Evolutionary conservation across 2,888 invertebrate genomes (phyloP).

Genomic region (Argyresthia goedartella): DNA sequence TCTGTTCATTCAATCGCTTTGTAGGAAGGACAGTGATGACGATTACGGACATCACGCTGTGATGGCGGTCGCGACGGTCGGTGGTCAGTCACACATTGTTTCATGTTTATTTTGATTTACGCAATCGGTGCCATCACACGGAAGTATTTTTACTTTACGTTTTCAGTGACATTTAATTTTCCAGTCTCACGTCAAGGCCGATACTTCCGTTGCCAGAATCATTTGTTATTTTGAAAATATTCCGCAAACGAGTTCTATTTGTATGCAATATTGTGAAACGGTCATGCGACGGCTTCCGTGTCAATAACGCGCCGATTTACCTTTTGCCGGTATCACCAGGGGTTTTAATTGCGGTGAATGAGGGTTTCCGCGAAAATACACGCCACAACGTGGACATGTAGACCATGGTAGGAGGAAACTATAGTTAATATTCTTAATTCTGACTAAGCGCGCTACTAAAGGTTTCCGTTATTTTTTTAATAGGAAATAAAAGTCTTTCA

Average conservation of each 20-base stretch:
- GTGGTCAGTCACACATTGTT: conserved; percentile 2
- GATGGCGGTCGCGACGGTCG: too few relatives aligned
- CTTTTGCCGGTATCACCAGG: too few relatives aligned
- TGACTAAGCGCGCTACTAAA: too few relatives aligned
- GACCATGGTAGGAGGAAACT: too few relatives aligned
- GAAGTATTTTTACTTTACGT: conserved; percentile 17
- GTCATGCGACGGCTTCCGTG: conserved; percentile 25
- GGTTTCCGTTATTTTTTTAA: too few relatives aligned
- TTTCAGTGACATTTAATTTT: conserved; percentile 38
- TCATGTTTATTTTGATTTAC: conserved; percentile 39
- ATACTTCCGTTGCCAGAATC: conserved; percentile 41
- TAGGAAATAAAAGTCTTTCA: too few relatives aligned
- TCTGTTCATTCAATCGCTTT: conserved; percentile 4
- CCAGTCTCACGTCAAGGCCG: conserved; percentile 35
- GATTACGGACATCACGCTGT: neutral
- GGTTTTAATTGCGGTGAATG: too few relatives aligned
- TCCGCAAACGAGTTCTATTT: conserved; percentile 34
- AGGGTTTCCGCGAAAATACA: too few relatives aligned
- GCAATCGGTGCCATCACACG: conserved; percentile 21
- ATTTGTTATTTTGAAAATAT: conserved; percentile 55
- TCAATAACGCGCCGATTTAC: conserved; percentile 35
- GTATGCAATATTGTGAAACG: conserved; percentile 46
- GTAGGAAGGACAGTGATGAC: conserved; percentile 7
- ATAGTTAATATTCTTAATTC: too few relatives aligned
- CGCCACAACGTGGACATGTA: too few relatives aligned